phyloP scores from a whole-genome alignment of 2,113 vertebrate genomes.

The Speoplatyrhinus poulsoni region DNA sequence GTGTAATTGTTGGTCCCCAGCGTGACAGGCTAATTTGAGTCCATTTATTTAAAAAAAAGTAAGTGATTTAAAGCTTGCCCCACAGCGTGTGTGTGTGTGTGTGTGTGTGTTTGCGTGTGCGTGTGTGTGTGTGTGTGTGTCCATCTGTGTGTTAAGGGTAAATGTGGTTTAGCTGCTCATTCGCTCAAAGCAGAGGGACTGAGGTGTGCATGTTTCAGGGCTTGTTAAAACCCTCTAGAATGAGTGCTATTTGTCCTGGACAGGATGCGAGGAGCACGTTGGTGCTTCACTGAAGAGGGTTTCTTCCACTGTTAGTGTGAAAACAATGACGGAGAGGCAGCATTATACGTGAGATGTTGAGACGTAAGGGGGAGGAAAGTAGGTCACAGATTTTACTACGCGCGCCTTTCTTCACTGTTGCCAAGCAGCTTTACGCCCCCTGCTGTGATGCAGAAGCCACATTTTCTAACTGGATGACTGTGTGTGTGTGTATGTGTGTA shows the following conservation, averaged over 20 bases:
- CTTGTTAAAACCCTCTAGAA: conserved; percentile 28
- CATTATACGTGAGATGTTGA: no score
- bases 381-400: conserved; percentile 72
- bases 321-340: no score
- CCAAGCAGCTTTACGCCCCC: conserved; percentile 67
- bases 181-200: neutral
- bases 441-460: conserved; percentile 44
- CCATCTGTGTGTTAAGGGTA: neutral
- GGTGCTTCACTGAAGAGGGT: conserved; percentile 42
- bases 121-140: neutral
- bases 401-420: conserved; percentile 61
- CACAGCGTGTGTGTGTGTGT: neutral
- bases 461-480: conserved; percentile 52
- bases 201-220: conserved; percentile 9
- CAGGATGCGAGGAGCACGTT: conserved; percentile 23
- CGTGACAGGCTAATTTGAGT: neutral
- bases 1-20: neutral
- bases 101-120: neutral
- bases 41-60: neutral
- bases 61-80: neutral
- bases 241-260: conserved; percentile 15
- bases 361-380: conserved; percentile 22
- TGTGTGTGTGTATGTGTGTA: conserved; percentile 3
- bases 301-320: conserved; percentile 28
- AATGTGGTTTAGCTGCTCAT: neutral